Evolutionary conservation across 2,888 invertebrate genomes (phyloP).

Genomic region (Meganola albula): DNA sequence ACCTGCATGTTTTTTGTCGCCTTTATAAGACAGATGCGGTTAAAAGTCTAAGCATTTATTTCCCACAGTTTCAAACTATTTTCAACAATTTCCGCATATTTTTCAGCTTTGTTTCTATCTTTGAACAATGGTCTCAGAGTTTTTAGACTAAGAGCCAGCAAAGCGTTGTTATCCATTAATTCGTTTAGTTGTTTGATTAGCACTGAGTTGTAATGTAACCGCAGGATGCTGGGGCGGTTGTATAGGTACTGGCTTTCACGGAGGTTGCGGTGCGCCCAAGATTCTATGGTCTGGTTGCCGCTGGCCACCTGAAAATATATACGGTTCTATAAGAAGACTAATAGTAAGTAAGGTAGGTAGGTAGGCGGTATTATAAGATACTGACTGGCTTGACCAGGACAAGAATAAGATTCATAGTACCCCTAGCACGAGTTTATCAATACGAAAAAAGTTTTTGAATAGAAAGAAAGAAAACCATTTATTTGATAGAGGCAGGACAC

Average conservation of each 20-base stretch:
- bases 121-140: slow-evolving; percentile 86
- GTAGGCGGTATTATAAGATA: too few relatives aligned
- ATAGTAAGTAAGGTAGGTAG: neutral
- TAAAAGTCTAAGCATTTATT: slow-evolving; percentile 52
- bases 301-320: slow-evolving; percentile 80
- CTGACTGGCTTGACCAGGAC: too few relatives aligned
- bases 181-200: slow-evolving; percentile 83
- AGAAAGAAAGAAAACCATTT: too few relatives aligned
- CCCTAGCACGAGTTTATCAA: too few relatives aligned
- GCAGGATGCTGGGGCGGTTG: slow-evolving; percentile 86
- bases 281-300: slow-evolving; percentile 85
- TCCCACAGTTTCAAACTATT: slow-evolving; percentile 93
- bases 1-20: too few relatives aligned
- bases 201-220: slow-evolving; percentile 85
- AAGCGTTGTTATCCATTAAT: slow-evolving; percentile 85
- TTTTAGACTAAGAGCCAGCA: slow-evolving; percentile 85
- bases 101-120: slow-evolving; percentile 81
- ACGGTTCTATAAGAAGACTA: too few relatives aligned
- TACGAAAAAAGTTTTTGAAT: too few relatives aligned
- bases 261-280: slow-evolving; percentile 84
- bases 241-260: slow-evolving; percentile 86
- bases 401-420: too few relatives aligned
- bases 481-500: too few relatives aligned
- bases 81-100: slow-evolving; percentile 90
- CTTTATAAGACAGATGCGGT: too few relatives aligned